These are phyloP conservation scores for Coregonus sp. DNA, from an alignment of 2,797 vertebrate genomes.

Conservation along the genomic window DNA sequence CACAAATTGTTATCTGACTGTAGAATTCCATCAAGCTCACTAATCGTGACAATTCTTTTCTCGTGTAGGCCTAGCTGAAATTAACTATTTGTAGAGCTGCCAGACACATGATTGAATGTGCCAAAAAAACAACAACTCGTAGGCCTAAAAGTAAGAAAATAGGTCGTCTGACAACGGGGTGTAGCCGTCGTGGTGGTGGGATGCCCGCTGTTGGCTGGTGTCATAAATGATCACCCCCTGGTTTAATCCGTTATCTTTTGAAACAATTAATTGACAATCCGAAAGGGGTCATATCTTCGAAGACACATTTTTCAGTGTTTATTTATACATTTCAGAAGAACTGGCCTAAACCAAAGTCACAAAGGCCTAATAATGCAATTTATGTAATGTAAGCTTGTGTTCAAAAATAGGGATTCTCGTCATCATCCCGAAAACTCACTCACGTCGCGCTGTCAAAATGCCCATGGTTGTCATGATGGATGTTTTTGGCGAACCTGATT, in stretches of 20 bases:
- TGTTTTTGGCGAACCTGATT: slow-evolving; percentile 57
- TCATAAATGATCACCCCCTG: not conserved
- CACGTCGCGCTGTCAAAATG: slow-evolving; percentile 24
- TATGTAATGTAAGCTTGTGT: not conserved
- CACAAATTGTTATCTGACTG: not conserved
- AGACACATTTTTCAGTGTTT: not conserved
- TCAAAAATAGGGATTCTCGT: slow-evolving; percentile 25
- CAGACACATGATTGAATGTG: not conserved
- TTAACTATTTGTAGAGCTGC: not conserved
- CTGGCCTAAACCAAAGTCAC: not conserved
- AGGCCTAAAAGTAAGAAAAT: not conserved
- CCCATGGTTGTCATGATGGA: slow-evolving; percentile 4
- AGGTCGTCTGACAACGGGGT: not conserved
- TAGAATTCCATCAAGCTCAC: not conserved
- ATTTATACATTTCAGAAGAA: not conserved
- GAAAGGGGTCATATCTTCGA: not conserved
- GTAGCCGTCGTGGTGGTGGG: not conserved
- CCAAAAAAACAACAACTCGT: not conserved
- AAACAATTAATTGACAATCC: not conserved
- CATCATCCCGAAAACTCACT: slow-evolving; percentile 37
- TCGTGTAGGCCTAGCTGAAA: not conserved
- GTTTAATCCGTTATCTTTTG: not conserved
- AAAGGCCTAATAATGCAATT: not conserved
- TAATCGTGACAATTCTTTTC: not conserved
- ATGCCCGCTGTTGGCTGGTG: not conserved